These are phyloP conservation scores for Cossypha polioptera DNA, from an alignment of 2,797 vertebrate genomes.

Conservation along the genomic window DNA sequence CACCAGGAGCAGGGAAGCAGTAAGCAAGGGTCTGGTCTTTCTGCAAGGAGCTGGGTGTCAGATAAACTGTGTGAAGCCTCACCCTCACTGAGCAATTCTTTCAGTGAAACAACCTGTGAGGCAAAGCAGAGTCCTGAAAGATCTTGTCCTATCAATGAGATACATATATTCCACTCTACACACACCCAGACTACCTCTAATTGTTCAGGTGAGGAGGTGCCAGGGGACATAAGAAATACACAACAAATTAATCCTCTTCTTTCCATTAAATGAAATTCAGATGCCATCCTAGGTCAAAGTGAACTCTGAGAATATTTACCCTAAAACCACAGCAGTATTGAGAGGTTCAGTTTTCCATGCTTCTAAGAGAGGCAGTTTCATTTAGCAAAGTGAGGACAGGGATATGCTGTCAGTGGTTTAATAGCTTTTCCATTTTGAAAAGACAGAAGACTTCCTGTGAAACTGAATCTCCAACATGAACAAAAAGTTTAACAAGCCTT, in stretches of 20 bases:
- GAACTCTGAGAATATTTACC: not conserved
- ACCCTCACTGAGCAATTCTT: not conserved
- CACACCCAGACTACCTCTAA: fast-evolving
- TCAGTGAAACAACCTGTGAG: not conserved
- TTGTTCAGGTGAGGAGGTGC: not conserved
- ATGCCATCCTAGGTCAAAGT: not conserved
- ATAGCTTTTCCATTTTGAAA: not conserved
- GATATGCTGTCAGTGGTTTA: not conserved
- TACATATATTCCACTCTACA: fast-evolving
- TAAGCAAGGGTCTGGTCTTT: not conserved
- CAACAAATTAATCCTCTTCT: not conserved
- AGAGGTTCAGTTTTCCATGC: not conserved
- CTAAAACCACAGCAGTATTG: not conserved
- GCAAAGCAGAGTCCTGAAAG: not conserved
- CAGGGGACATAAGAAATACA: not conserved
- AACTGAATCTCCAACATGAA: not conserved
- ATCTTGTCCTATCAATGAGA: not conserved
- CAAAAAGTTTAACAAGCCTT: not conserved
- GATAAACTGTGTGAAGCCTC: not conserved
- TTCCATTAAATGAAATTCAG: not conserved
- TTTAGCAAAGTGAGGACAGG: not conserved
- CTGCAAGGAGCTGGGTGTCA: not conserved
- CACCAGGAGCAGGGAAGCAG: not conserved
- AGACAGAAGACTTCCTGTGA: not conserved
- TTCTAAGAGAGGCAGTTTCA: not conserved